A percentile compares a stretch with the other conserved stretches of the same genome.
Conservation (phyloP, 1,140 invertebrate genomes). For the Platorchestia sp. region DNA sequence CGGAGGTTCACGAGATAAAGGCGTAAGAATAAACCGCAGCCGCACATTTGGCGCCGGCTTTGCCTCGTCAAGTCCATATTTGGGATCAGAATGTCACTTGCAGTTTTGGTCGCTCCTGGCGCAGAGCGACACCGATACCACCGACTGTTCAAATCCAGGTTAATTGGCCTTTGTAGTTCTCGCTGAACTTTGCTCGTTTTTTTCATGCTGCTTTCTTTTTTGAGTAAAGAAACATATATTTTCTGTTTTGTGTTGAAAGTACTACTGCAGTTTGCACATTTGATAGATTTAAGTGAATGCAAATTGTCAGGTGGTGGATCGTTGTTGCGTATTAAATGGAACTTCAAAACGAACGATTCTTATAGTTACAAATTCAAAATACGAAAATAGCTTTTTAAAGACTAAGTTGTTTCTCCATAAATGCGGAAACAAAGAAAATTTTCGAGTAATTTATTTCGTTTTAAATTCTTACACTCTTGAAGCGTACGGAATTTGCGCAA, state of each 20-base stretch:
- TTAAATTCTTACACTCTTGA: not conserved
- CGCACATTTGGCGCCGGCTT: not conserved
- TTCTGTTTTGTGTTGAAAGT: not conserved
- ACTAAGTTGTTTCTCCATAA: not conserved
- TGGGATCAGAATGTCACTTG: not conserved
- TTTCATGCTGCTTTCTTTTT: not conserved
- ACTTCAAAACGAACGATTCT: not conserved
- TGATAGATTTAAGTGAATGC: not conserved
- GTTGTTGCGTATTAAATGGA: not conserved
- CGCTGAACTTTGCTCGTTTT: not conserved
- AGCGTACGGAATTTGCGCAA: not conserved
- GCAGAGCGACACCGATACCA: not conserved
- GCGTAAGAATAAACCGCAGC: not conserved
- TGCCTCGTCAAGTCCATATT: not conserved
- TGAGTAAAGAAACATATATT: not conserved
- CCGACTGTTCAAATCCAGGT: not conserved
- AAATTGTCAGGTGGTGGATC: not conserved
- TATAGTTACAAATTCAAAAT: not conserved
- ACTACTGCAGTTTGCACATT: not conserved
- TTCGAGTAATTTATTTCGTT: not conserved
- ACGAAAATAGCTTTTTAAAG: not conserved
- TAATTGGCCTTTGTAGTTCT: not conserved
- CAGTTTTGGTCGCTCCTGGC: not conserved
- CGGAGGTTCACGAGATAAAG: not conserved
- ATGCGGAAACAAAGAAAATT: not conserved